These are phyloP conservation scores for Rhadinocentrus ornatus DNA, from an alignment of 2,797 vertebrate genomes.

Conservation along the genomic window DNA sequence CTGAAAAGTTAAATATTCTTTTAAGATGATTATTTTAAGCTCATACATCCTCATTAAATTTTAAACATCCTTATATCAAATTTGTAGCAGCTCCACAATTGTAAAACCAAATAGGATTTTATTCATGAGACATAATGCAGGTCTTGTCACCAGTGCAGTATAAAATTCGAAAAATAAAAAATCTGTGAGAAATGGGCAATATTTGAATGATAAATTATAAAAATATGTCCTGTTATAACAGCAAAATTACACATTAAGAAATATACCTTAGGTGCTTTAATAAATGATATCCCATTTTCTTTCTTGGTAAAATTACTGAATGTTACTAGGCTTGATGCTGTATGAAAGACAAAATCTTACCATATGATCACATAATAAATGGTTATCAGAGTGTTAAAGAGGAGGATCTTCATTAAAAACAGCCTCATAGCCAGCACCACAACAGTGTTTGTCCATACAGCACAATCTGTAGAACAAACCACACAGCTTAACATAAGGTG, in stretches of 20 bases:
- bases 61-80: background rate
- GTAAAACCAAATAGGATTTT: background rate
- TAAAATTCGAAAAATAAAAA: background rate
- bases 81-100: background rate
- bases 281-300: background rate
- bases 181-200: background rate
- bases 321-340: background rate
- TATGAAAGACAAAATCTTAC: conserved; percentile 57
- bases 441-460: conserved; percentile 66
- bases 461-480: conserved; percentile 60
- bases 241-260: background rate
- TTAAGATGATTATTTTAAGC: background rate
- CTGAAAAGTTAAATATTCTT: conserved; percentile 52
- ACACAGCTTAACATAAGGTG: conserved; percentile 15
- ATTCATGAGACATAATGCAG: background rate
- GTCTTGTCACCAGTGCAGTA: background rate
- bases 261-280: background rate
- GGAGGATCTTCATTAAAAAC: conserved; percentile 76
- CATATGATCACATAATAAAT: conserved; percentile 75
- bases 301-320: background rate
- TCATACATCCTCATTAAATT: background rate
- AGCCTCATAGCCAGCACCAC: conserved; percentile 72
- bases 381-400: conserved; percentile 81
- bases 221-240: background rate
- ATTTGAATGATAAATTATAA: background rate